Conservation (phyloP, 2,888 invertebrate genomes). For the Dynastes grantii region DNA sequence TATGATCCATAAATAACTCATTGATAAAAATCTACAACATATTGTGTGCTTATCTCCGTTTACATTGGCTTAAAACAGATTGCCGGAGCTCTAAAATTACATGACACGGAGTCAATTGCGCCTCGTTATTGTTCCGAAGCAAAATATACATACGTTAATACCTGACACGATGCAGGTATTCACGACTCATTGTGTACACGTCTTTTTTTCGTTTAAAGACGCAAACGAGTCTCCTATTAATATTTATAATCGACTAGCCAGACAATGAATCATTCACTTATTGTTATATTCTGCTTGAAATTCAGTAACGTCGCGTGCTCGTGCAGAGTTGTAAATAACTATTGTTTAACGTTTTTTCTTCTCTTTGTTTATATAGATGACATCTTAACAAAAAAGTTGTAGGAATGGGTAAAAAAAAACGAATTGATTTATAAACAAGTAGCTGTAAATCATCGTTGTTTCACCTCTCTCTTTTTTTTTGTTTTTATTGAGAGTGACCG, state of each 20-base stretch:
- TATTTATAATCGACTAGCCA: slow-evolving; percentile 39
- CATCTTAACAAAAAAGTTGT: slow-evolving; percentile 13
- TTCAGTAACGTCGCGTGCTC: slow-evolving; percentile 24
- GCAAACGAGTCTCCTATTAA: slow-evolving; percentile 43
- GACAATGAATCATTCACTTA: slow-evolving; percentile 49
- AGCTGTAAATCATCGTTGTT: slow-evolving; percentile 13
- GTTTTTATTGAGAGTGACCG: not conserved
- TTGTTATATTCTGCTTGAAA: slow-evolving; percentile 45
- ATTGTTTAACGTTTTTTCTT: slow-evolving; percentile 31
- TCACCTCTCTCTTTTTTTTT: not conserved
- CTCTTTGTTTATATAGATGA: slow-evolving; percentile 7
- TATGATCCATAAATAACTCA: slow-evolving; percentile 9
- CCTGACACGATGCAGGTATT: slow-evolving; percentile 28
- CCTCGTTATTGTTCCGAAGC: slow-evolving; percentile 26
- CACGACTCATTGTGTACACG: slow-evolving; percentile 18
- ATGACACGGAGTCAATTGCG: slow-evolving; percentile 37
- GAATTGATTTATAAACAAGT: slow-evolving; percentile 2
- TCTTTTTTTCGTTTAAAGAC: slow-evolving; percentile 38
- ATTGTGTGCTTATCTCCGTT: slow-evolving; percentile 25
- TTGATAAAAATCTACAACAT: slow-evolving; percentile 29
- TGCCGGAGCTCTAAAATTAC: slow-evolving; percentile 27
- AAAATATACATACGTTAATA: not conserved
- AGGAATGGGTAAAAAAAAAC: not conserved
- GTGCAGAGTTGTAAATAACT: slow-evolving; percentile 28
- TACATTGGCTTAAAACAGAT: slow-evolving; percentile 24